Conservation (phyloP, 2,113 vertebrate species). For the Probosciger aterrimus region DNA sequence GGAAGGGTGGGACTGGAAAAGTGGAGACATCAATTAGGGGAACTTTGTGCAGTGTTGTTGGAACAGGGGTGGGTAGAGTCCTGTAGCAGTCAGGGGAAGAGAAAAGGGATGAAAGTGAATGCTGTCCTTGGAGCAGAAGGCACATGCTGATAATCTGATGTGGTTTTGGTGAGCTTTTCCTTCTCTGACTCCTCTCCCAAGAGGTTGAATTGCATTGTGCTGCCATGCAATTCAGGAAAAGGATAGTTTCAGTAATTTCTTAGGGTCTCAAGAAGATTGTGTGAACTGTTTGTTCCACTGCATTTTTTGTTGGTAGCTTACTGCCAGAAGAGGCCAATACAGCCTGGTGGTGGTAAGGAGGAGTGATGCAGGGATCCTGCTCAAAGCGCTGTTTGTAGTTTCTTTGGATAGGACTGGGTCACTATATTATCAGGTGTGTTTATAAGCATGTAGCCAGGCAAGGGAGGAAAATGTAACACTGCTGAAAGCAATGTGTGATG, state of each 20-base stretch:
- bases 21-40: accelerated
- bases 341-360: neutral
- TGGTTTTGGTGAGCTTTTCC: neutral
- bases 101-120: neutral
- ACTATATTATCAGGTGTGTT: neutral
- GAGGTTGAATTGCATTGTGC: neutral
- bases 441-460: neutral
- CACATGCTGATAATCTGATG: neutral
- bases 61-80: neutral
- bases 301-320: neutral
- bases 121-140: neutral
- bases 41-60: neutral
- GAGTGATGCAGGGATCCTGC: neutral
- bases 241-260: neutral
- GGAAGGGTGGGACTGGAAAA: neutral
- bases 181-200: neutral
- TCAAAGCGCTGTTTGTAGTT: neutral
- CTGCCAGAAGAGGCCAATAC: neutral
- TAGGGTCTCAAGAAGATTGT: neutral
- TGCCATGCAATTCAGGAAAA: neutral
- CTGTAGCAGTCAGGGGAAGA: neutral
- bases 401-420: neutral
- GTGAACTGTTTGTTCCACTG: neutral
- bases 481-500: neutral
- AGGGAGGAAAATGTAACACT: neutral